Conservation (phyloP, 2,888 invertebrate species). For the Hybos culiciformis region DNA sequence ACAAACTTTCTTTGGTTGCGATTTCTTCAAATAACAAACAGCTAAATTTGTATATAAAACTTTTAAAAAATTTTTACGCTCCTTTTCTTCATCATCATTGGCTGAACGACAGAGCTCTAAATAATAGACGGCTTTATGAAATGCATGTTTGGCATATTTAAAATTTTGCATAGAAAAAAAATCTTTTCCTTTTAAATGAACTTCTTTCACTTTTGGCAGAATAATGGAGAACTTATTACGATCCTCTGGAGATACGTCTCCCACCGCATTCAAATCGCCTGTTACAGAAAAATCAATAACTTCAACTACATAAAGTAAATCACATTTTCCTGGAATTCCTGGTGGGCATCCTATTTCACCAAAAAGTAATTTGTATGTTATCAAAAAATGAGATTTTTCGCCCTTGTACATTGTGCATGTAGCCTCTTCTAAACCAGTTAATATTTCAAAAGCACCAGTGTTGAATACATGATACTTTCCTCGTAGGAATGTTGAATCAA, state of each 20-base stretch:
- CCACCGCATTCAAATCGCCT: conserved; percentile 32
- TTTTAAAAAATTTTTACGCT: conserved; percentile 47
- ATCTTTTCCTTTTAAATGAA: conserved; percentile 50
- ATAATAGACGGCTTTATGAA: conserved; percentile 46
- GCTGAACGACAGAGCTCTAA: conserved; percentile 51
- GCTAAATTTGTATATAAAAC: conserved; percentile 60
- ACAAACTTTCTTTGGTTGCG: conserved; percentile 47
- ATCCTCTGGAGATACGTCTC: conserved; percentile 38
- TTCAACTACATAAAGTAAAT: conserved; percentile 61
- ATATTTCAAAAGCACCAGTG: conserved; percentile 24
- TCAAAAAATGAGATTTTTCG: conserved; percentile 64
- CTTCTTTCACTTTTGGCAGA: conserved; percentile 43
- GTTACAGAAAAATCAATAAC: conserved; percentile 43
- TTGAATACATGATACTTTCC: conserved; percentile 25
- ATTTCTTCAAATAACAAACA: conserved; percentile 50
- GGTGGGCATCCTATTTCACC: conserved; percentile 64
- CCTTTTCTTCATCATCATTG: conserved; percentile 43
- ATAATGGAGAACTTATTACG: conserved; percentile 46
- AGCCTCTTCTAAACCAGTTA: conserved; percentile 57
- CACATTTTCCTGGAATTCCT: conserved; percentile 58
- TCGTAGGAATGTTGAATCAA: conserved; percentile 32
- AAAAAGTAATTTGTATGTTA: conserved; percentile 60
- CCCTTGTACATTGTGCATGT: conserved; percentile 64
- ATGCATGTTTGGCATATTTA: conserved; percentile 33
- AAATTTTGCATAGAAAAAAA: conserved; percentile 41